Percentiles rank a stretch among this genome's conserved stretches.
These are phyloP conservation scores for Bostrychus sinensis DNA, from an alignment of 2,113 vertebrate species.

Conservation along the genomic window DNA sequence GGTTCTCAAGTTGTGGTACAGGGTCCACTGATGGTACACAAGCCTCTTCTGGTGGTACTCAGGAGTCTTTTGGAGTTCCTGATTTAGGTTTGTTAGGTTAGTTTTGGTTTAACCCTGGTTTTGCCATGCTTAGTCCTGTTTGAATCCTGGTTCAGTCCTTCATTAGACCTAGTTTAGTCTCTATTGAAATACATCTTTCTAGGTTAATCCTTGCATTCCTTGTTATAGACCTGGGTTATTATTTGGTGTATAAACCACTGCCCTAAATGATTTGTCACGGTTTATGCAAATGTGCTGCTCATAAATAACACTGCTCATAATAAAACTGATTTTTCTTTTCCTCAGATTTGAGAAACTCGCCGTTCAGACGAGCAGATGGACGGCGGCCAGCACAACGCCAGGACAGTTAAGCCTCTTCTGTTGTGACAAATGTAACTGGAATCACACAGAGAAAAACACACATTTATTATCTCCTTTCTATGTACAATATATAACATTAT, in stretches of 20 bases:
- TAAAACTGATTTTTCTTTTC: constrained; percentile 1
- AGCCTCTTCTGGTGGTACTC: too few species aligned
- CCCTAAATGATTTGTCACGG: not conserved
- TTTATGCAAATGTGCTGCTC: not conserved
- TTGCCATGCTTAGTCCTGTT: not conserved
- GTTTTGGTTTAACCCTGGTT: too few species aligned
- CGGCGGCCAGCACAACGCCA: constrained; percentile 80
- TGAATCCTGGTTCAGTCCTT: not conserved
- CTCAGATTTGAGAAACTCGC: constrained; percentile 91
- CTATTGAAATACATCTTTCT: too few species aligned
- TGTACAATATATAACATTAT: constrained; percentile 21
- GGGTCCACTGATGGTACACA: too few species aligned
- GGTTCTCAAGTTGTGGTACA: too few species aligned
- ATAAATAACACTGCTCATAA: not conserved
- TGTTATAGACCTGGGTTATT: too few species aligned
- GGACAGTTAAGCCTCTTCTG: constrained; percentile 71
- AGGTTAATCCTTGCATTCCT: not conserved
- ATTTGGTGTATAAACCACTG: not conserved
- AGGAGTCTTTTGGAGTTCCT: too few species aligned
- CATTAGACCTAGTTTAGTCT: not conserved
- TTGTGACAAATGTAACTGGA: constrained; percentile 21
- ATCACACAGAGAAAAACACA: constrained; percentile 22
- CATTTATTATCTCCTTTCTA: constrained; percentile 36
- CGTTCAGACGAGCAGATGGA: constrained; percentile 87
- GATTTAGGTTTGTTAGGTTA: too few species aligned